Conservation (phyloP, 2,113 vertebrate species). For the Mobula hypostoma region DNA sequence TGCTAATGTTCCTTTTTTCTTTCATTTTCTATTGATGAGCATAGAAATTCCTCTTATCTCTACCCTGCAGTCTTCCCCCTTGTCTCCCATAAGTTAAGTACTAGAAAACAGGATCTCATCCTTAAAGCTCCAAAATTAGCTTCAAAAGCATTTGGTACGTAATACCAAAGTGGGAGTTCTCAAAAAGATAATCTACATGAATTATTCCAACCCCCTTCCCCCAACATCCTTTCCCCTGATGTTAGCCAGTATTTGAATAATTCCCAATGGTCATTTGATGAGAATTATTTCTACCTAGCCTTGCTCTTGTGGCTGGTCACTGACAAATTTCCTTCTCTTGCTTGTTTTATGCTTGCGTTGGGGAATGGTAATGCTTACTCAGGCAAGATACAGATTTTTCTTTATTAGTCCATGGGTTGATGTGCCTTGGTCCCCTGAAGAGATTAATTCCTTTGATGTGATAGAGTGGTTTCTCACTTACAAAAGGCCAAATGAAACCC, state of each 20-base stretch:
- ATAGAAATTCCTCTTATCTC: neutral
- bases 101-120: neutral
- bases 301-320: neutral
- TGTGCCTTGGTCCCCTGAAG: neutral
- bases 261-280: conserved; percentile 7
- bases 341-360: conserved; percentile 3
- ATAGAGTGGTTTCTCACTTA: neutral
- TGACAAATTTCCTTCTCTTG: neutral
- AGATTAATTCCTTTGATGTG: conserved; percentile 9
- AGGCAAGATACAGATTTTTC: neutral
- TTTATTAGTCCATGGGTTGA: neutral
- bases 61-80: neutral
- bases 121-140: too few relatives aligned
- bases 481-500: conserved; percentile 24
- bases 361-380: neutral
- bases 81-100: too few relatives aligned
- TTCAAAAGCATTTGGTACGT: neutral
- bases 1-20: too few relatives aligned
- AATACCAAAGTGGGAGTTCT: neutral
- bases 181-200: conserved; percentile 16
- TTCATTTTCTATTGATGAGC: neutral
- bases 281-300: neutral
- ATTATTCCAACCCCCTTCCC: neutral
- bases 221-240: neutral
- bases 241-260: neutral